Percentiles rank a stretch among this genome's conserved stretches.
Conservation (phyloP, 2,797 vertebrate genomes). For the Galago senegalensis region DNA sequence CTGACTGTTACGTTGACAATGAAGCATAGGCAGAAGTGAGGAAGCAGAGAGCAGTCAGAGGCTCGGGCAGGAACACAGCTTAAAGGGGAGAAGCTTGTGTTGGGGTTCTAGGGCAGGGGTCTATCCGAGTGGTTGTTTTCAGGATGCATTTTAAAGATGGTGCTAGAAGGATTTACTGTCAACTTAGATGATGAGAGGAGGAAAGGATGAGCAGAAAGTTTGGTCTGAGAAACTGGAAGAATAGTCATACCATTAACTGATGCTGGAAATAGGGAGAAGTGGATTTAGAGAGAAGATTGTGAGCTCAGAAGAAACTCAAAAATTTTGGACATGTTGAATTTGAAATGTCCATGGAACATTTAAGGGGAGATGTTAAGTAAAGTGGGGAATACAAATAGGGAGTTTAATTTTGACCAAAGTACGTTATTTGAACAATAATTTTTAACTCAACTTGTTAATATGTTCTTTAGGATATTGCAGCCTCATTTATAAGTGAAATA, state of each 20-base stretch:
- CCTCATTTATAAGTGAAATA: no score
- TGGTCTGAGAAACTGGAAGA: background rate
- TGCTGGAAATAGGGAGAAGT: background rate
- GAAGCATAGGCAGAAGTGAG: no score
- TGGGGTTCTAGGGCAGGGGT: fast-evolving
- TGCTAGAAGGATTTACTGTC: background rate
- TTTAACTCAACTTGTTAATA: no score
- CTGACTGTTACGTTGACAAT: background rate
- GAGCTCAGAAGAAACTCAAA: background rate
- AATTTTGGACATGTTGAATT: background rate
- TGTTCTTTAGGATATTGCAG: no score
- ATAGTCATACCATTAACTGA: background rate
- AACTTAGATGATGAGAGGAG: background rate
- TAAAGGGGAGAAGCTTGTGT: background rate
- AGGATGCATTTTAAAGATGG: background rate
- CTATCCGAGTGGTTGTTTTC: background rate
- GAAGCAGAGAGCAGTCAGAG: no score
- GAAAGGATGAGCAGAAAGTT: background rate
- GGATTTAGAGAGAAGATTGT: background rate
- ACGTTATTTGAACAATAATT: no score
- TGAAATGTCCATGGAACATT: background rate
- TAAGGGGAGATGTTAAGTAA: background rate
- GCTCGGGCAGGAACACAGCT: background rate
- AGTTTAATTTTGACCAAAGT: background rate
- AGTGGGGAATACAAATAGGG: background rate